Evolutionary conservation across 2,888 invertebrate species (phyloP).

Genomic region (Ecdyonurus torrentis): DNA sequence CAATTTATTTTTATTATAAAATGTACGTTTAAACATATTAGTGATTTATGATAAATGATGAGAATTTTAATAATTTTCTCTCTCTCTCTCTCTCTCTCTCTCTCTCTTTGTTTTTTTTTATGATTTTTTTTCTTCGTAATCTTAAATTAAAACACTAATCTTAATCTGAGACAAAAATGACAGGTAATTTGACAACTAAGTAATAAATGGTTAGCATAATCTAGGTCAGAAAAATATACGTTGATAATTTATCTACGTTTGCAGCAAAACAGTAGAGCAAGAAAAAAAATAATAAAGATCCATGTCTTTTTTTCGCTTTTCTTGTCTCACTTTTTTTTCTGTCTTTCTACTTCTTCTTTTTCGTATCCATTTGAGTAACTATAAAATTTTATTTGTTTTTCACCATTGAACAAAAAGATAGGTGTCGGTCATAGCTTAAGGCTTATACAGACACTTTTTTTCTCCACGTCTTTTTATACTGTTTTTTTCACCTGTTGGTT

Average conservation of each 20-base stretch:
- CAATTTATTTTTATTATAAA: too few species aligned
- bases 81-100: too few species aligned
- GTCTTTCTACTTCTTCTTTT: neutral
- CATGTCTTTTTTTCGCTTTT: neutral
- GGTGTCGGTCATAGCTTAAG: neutral
- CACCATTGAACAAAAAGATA: neutral
- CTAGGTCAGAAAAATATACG: neutral
- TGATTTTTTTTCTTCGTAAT: neutral
- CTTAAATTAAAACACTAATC: neutral
- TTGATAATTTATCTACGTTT: neutral
- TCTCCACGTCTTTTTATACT: neutral
- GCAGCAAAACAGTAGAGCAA: too few species aligned
- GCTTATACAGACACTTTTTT: neutral
- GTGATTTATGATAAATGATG: too few species aligned
- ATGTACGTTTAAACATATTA: too few species aligned
- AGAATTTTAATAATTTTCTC: too few species aligned
- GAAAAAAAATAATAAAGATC: neutral
- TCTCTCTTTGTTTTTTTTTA: neutral
- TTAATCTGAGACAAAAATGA: neutral
- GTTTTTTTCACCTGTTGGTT: neutral
- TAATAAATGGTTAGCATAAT: neutral
- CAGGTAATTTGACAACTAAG: neutral
- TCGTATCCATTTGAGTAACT: neutral
- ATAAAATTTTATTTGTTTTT: constrained; percentile 2
- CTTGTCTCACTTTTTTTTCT: neutral